Evolutionary conservation across 2,888 invertebrate genomes (phyloP).

Genomic region (Zaprionus lineosus): DNA sequence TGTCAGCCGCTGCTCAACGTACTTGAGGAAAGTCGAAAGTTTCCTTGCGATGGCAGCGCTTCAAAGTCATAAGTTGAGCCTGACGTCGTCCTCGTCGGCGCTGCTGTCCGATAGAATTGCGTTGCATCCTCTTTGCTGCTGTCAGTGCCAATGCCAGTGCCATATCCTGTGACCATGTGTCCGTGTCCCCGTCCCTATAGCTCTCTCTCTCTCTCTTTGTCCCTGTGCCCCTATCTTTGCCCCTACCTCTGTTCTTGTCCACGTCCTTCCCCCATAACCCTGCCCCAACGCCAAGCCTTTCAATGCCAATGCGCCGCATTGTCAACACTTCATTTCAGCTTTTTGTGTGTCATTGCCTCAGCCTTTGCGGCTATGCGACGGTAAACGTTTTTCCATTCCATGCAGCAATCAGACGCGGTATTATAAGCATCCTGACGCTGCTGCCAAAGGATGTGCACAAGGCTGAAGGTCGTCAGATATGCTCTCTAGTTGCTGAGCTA

Average conservation of each 20-base stretch:
- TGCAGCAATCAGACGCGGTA: slow-evolving; percentile 54
- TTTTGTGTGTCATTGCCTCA: neutral
- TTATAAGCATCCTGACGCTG: slow-evolving; percentile 35
- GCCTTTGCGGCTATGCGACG: too few relatives aligned
- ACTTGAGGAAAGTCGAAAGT: slow-evolving; percentile 14
- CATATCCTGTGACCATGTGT: slow-evolving; percentile 42
- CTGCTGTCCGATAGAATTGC: too few relatives aligned
- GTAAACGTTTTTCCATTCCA: slow-evolving; percentile 49
- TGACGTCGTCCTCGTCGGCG: too few relatives aligned
- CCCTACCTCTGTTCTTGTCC: too few relatives aligned
- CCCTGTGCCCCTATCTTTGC: too few relatives aligned
- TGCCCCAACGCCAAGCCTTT: too few relatives aligned
- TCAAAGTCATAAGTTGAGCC: slow-evolving; percentile 63
- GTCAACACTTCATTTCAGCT: slow-evolving; percentile 57
- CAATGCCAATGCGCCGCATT: slow-evolving; percentile 53
- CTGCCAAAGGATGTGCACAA: slow-evolving; percentile 48
- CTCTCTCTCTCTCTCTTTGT: too few relatives aligned
- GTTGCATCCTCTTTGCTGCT: slow-evolving; percentile 16
- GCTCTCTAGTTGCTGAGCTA: slow-evolving; percentile 35
- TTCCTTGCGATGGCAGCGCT: slow-evolving; percentile 40
- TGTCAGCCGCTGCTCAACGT: slow-evolving; percentile 17
- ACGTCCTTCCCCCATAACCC: too few relatives aligned
- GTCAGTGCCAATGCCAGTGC: slow-evolving; percentile 39
- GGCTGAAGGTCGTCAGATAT: slow-evolving; percentile 55
- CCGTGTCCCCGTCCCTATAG: too few relatives aligned